These are phyloP conservation scores for Leucania comma DNA, from an alignment of 2,888 invertebrate species.

Conservation along the genomic window DNA sequence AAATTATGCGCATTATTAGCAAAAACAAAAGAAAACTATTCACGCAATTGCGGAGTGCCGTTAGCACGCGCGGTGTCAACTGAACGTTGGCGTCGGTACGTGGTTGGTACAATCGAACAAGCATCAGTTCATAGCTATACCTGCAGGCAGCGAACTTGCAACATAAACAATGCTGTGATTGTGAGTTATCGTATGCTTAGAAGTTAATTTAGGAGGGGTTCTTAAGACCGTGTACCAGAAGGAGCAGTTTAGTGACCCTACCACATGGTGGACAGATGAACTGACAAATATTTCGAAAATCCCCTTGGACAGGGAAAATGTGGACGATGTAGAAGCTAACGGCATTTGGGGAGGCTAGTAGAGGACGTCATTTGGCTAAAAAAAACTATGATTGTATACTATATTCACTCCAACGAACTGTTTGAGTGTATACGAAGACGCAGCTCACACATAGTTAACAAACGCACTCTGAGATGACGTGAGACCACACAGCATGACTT, in stretches of 20 bases:
- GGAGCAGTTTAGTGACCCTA: no score
- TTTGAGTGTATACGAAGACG: not conserved
- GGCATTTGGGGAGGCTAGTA: not conserved
- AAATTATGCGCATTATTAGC: conserved; percentile 52
- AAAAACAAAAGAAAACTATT: conserved; percentile 48
- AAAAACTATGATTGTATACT: not conserved
- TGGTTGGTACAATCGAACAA: not conserved
- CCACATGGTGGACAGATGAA: no score
- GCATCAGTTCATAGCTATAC: no score
- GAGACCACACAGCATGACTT: conserved; percentile 61
- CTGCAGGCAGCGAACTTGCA: not conserved
- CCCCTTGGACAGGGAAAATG: no score
- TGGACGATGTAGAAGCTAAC: no score
- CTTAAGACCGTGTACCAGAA: no score
- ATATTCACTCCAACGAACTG: no score
- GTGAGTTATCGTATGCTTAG: not conserved
- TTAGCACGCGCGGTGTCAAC: conserved; percentile 52
- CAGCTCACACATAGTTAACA: conserved; percentile 19
- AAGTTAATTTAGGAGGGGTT: no score
- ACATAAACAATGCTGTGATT: no score
- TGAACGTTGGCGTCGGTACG: no score
- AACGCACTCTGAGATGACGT: conserved; percentile 47
- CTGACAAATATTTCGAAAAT: no score
- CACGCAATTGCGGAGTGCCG: conserved; percentile 52
- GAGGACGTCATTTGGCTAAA: not conserved